A percentile compares a stretch with the other conserved stretches of the same genome.
Conservation (phyloP, 2,797 vertebrate species). For the Etheostoma nigrum region DNA sequence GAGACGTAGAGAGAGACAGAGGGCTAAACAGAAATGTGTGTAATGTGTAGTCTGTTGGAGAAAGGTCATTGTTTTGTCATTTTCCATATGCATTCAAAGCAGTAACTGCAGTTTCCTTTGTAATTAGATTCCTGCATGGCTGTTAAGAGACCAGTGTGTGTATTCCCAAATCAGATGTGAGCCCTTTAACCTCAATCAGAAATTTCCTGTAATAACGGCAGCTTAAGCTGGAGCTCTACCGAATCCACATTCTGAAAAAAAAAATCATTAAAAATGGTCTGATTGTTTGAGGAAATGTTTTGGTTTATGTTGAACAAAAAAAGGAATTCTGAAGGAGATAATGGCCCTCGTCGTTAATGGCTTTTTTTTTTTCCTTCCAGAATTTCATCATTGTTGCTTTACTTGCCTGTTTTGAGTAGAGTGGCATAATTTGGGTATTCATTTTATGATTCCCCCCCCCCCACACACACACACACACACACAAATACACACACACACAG, state of each 20-base stretch:
- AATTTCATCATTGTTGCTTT: slow-evolving; percentile 67
- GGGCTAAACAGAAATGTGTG: slow-evolving; percentile 8
- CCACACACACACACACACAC: slow-evolving; percentile 29
- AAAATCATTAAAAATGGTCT: slow-evolving; percentile 53
- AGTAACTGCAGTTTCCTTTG: slow-evolving; percentile 21
- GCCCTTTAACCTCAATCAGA: slow-evolving; percentile 62
- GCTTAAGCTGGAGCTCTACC: slow-evolving; percentile 46
- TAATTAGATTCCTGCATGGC: slow-evolving; percentile 30
- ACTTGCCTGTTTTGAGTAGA: slow-evolving; percentile 60
- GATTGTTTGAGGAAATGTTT: slow-evolving; percentile 67
- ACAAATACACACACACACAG: slow-evolving; percentile 34
- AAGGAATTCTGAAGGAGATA: slow-evolving; percentile 65
- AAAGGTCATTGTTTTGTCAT: slow-evolving; percentile 45
- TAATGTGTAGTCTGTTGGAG: background rate
- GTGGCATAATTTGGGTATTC: slow-evolving; percentile 68
- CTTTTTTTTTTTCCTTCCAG: slow-evolving; percentile 30
- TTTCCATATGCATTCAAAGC: slow-evolving; percentile 31
- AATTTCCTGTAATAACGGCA: slow-evolving; percentile 36
- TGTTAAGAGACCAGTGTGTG: slow-evolving; percentile 33
- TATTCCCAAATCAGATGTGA: slow-evolving; percentile 53
- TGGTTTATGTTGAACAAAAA: slow-evolving; percentile 67
- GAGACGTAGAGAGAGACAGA: background rate
- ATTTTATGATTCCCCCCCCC: slow-evolving; percentile 48
- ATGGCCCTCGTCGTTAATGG: slow-evolving; percentile 58
- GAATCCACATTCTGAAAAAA: background rate